Base-by-base conservation (phyloP, 1,140 invertebrate genomes). In the Helicorthomorpha holstii region DNA sequence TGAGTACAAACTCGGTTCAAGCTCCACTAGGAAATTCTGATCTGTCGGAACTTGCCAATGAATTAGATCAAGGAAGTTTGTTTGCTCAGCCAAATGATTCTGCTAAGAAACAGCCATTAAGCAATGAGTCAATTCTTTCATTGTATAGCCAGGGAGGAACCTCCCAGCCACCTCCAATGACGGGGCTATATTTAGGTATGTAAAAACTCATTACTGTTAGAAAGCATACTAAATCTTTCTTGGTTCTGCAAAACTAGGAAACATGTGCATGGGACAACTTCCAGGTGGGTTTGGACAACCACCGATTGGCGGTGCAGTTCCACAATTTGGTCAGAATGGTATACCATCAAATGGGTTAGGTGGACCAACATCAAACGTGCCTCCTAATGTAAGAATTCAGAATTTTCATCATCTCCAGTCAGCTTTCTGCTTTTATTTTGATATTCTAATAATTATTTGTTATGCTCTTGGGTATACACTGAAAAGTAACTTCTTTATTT, bases 61-160 rank as follows among this genome's bases (percentile, higher is more conserved):
- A 29, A 27, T 29, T n/a, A 26, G 24, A 34, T 34, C 44, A 19
- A 52, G 64, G 85, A 91, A 62, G 82, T 87, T 56, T 85, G 81
- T 66, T 92, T 92, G 72, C 79, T 58, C 79, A 80, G 57, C 55
- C 50, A 14, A 80, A 82, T 59, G 82, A 81, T 56, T 79, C 78
- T 52, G 87, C 89, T 38, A 65, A 62, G 54, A 57, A 61, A 70
- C 72, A 62, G 54, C 58, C 60, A 69, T 71, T 93, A 66, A 89
- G 85, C 24, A 94, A 90, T 69, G 88, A 93, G 61, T 93, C 88
- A 63, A 94, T 95, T 68, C 70, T 95, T 63, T 88, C 89, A 3
- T 66, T 94, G 27, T 95, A 92, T 66, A 82, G 80, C 56, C 83
- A 77, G 59, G 71, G 73, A 12, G 75, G 75, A 3, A 58, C 63